phyloP scores from a whole-genome alignment of 2,797 vertebrate species.

The Todus mexicanus region DNA sequence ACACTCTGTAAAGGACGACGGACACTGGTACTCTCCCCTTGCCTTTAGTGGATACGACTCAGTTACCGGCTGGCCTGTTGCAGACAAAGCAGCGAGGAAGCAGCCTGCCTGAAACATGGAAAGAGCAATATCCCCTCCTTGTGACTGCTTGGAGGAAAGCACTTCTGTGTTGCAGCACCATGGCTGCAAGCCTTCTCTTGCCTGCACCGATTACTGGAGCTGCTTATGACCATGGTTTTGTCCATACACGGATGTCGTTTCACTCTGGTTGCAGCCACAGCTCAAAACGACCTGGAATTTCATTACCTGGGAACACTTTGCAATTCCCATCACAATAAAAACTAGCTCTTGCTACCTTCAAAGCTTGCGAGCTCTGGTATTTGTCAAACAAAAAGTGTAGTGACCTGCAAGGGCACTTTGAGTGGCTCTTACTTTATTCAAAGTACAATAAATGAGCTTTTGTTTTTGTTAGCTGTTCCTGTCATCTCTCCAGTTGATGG shows the following conservation, averaged over 20 bases:
- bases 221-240: too few relatives aligned
- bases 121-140: conserved; percentile 47
- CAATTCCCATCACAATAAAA: neutral
- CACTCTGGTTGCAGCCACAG: neutral
- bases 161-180: accelerated
- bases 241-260: neutral
- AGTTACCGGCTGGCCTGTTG: neutral
- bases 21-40: accelerated
- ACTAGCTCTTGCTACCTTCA: neutral
- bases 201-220: neutral
- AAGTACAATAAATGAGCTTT: neutral
- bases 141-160: conserved; percentile 18
- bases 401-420: neutral
- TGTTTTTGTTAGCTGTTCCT: neutral
- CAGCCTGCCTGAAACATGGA: neutral
- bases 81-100: neutral
- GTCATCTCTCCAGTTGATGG: neutral
- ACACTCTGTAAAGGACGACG: neutral
- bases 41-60: neutral
- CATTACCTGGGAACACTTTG: neutral
- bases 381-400: neutral
- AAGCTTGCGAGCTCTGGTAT: neutral
- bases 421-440: neutral
- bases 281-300: neutral
- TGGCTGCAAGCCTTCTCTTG: neutral